Percentiles rank a stretch among this genome's conserved stretches.
These are phyloP conservation scores for Upupa epops DNA, from an alignment of 2,113 vertebrate species.

Conservation along the genomic window DNA sequence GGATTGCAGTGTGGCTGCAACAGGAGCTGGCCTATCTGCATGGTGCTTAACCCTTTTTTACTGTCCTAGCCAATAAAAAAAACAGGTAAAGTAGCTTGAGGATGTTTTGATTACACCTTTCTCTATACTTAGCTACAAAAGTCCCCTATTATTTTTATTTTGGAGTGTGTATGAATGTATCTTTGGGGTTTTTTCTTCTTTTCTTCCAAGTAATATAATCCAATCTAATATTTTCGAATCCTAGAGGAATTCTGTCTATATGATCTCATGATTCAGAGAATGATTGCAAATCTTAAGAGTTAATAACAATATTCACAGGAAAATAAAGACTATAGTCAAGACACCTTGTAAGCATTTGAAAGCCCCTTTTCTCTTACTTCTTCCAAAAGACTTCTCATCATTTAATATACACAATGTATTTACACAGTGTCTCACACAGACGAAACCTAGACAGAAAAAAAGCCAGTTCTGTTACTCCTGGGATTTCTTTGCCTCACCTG, in stretches of 20 bases:
- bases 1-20: not conserved
- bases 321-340: not conserved
- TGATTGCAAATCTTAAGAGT: not conserved
- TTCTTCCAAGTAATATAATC: too few species aligned
- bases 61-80: not conserved
- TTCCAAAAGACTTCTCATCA: not conserved
- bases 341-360: not conserved
- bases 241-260: too few species aligned
- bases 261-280: too few species aligned
- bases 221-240: too few species aligned
- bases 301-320: not conserved
- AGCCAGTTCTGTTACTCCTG: not conserved
- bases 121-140: not conserved
- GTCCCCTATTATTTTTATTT: not conserved
- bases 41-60: not conserved
- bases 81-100: accelerated
- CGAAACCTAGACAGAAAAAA: not conserved
- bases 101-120: not conserved
- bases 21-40: not conserved
- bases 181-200: too few species aligned
- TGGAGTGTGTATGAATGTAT: not conserved
- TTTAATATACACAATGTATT: not conserved
- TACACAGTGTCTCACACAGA: not conserved
- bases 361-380: not conserved
- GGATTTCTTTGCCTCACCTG: not conserved